These are phyloP conservation scores for Plemyria rubiginata DNA, from an alignment of 2,888 invertebrate genomes.

Conservation along the genomic window DNA sequence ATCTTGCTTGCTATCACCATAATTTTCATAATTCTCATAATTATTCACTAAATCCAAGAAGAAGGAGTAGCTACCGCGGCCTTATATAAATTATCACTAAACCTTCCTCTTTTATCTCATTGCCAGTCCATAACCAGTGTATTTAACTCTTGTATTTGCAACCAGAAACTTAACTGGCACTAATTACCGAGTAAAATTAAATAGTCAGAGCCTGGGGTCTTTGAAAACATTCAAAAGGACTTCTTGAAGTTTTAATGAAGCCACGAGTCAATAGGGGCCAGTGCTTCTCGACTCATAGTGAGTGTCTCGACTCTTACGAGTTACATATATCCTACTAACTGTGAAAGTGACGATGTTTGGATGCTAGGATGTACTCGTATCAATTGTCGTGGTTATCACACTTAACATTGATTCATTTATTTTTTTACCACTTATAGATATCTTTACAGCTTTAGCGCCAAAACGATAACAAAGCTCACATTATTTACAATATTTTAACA, in stretches of 20 bases:
- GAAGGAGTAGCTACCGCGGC: too few species aligned
- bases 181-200: constrained; percentile 33
- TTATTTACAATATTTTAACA: too few species aligned
- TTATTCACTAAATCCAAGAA: too few species aligned
- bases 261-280: constrained; percentile 25
- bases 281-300: not conserved
- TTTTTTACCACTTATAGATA: too few species aligned
- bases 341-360: too few species aligned
- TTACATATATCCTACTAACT: not conserved
- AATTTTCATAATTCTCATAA: too few species aligned
- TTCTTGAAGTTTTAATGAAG: constrained; percentile 42
- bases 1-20: too few species aligned
- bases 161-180: constrained; percentile 6
- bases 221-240: constrained; percentile 35
- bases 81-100: not conserved
- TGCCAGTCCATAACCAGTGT: not conserved
- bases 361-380: too few species aligned
- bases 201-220: constrained; percentile 26
- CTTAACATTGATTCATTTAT: too few species aligned
- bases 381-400: too few species aligned
- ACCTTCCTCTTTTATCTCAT: not conserved
- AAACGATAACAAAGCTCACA: too few species aligned
- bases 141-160: constrained; percentile 26
- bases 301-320: not conserved
- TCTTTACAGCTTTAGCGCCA: too few species aligned